A percentile compares a stretch with the other conserved stretches of the same genome.
phyloP scores from a whole-genome alignment of 2,113 vertebrate genomes.

The Pachyramphus minor region DNA sequence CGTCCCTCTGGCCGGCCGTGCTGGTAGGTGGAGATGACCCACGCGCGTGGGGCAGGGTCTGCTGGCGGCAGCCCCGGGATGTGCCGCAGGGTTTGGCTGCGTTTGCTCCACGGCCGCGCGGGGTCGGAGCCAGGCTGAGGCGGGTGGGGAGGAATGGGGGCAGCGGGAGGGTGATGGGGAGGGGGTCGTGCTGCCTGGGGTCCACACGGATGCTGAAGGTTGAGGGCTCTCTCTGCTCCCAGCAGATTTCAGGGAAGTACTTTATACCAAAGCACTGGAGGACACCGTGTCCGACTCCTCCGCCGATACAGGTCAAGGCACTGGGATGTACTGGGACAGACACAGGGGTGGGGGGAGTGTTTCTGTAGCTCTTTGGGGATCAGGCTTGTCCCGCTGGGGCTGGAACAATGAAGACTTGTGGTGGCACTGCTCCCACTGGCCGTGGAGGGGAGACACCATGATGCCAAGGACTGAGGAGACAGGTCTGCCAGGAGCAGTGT shows the following conservation, averaged over 20 bases:
- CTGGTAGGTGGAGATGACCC: conserved; percentile 60
- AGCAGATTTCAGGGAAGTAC: conserved; percentile 84
- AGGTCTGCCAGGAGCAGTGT: neutral
- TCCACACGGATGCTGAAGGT: neutral
- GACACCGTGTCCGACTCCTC: conserved; percentile 76
- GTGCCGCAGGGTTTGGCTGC: fast-evolving
- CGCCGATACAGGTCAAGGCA: conserved; percentile 79
- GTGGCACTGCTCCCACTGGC: fast-evolving
- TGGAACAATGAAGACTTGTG: fast-evolving
- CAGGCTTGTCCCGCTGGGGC: neutral
- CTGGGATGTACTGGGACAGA: neutral
- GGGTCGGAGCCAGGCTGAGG: neutral
- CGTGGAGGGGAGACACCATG: neutral
- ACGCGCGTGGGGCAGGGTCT: fast-evolving
- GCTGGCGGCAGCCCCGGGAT: fast-evolving
- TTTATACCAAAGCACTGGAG: conserved; percentile 82
- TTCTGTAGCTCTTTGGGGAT: neutral
- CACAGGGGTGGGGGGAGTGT: fast-evolving
- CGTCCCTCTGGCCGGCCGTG: conserved; percentile 67
- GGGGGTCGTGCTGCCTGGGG: neutral
- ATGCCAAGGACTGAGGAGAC: neutral
- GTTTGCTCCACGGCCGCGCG: fast-evolving
- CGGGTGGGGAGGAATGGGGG: neutral
- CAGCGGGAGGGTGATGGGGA: neutral
- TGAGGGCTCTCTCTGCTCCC: neutral